phyloP scores from a whole-genome alignment of 2,113 vertebrate genomes.

The Tetrax tetrax region DNA sequence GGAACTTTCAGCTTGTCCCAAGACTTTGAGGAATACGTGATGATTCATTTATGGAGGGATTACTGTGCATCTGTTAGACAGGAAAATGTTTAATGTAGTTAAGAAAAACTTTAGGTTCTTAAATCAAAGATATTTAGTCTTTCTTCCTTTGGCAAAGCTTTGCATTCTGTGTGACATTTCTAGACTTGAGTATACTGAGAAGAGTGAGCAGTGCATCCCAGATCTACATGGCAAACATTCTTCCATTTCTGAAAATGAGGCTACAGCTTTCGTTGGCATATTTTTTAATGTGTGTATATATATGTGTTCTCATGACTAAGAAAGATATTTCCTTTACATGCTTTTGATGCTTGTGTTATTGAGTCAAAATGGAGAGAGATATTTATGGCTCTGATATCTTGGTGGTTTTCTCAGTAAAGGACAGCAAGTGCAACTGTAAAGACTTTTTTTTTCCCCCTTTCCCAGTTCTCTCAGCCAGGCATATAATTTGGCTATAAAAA shows the following conservation, averaged over 20 bases:
- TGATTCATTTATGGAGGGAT: background rate
- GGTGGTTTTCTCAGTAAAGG: background rate
- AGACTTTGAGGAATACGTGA: background rate
- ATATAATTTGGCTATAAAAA: background rate
- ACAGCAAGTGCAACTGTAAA: background rate
- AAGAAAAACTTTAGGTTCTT: background rate
- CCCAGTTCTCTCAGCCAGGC: background rate
- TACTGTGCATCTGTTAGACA: background rate
- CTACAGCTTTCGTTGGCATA: background rate
- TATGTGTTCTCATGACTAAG: background rate
- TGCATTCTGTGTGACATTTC: background rate
- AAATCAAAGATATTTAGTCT: background rate
- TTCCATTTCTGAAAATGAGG: background rate
- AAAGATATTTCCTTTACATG: background rate
- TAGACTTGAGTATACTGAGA: background rate
- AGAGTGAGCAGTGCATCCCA: background rate
- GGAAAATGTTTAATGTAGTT: background rate
- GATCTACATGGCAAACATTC: background rate
- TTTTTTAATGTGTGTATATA: background rate
- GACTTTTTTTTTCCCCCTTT: background rate
- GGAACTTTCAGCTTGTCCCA: conserved; percentile 10
- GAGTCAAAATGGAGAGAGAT: background rate
- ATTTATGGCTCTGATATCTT: background rate
- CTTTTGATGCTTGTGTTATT: background rate
- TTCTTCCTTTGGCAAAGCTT: background rate